Percentiles rank a stretch among this genome's conserved stretches.
phyloP scores from a whole-genome alignment of 2,797 vertebrate genomes.

The Silurus lanzhouensis region DNA sequence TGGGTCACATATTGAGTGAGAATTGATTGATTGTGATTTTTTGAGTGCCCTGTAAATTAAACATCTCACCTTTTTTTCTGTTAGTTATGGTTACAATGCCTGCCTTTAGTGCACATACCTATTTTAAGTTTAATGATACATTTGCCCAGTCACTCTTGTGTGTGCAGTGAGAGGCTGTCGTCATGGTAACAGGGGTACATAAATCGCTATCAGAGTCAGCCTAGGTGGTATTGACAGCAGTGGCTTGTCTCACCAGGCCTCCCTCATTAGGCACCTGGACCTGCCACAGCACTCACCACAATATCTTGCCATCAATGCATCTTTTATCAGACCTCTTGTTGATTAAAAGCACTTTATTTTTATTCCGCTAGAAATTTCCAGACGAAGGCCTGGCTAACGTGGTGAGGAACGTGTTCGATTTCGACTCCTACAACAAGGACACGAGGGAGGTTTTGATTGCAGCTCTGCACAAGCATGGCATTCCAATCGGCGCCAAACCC shows the following conservation, averaged over 20 bases:
- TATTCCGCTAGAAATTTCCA: slow-evolving; percentile 86
- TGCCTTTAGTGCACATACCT: not conserved
- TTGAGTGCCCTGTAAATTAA: slow-evolving; percentile 3
- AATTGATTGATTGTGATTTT: slow-evolving; percentile 12
- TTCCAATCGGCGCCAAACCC: slow-evolving; percentile 92
- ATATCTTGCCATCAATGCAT: not conserved
- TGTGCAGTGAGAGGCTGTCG: slow-evolving; percentile 12
- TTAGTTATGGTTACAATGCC: not conserved
- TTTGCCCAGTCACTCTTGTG: slow-evolving; percentile 9
- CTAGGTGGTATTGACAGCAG: slow-evolving; percentile 35
- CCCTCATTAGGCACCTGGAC: slow-evolving; percentile 21
- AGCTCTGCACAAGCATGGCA: slow-evolving; percentile 92
- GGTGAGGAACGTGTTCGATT: slow-evolving; percentile 96
- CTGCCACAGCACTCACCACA: not conserved
- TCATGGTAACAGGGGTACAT: slow-evolving; percentile 50
- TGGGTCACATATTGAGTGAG: not conserved
- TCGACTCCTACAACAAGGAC: slow-evolving; percentile 97
- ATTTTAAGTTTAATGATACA: slow-evolving; percentile 14
- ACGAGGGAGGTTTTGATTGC: slow-evolving; percentile 85
- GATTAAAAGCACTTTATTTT: slow-evolving; percentile 25
- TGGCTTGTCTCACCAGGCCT: slow-evolving; percentile 2
- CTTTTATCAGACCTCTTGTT: not conserved
- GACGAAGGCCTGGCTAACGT: slow-evolving; percentile 90
- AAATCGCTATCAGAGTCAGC: slow-evolving; percentile 36
- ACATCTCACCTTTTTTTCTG: not conserved